Base-by-base conservation (phyloP, 1,140 invertebrate genomes). In the Hypsibius dujardini region DNA sequence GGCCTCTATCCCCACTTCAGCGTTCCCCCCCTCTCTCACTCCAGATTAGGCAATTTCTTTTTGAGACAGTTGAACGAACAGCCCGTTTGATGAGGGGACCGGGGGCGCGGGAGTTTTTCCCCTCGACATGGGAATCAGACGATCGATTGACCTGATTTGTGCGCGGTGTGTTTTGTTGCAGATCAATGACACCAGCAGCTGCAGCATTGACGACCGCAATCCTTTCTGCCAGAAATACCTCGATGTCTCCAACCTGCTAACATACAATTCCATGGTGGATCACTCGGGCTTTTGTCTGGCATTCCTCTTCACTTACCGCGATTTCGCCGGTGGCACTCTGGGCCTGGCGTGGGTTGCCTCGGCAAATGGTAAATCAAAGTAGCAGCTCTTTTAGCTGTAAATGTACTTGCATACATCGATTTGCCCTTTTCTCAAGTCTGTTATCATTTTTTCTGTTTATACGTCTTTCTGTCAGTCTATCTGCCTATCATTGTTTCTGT, bases 231-330 rank as follows among this genome's bases (percentile, higher is more conserved):
- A 91, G 77, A 89, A 91, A 76, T 96, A 98, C 79, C 95, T 99
- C 75, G 95, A 99, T 79, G 95, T 98, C 69, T 96, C 92, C 75
- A 98, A 98, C 82, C 98, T 98, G 81, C 83, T 99, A 59, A 99
- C 98, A 82, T 84, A 97, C 42, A 95, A 98, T 79, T 98, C 95
- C 3, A 83, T 97, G 69, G 87, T 89, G 46, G 93, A 98, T 82
- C 95, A 98, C 79, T 90, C 95, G 76, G 90, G 91, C 77, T 99
- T 98, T 81, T 99, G 96, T 80, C 83, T 99, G 59, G 94, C 95
- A 7, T 99, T 98, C 79, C 91, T 98, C 46, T 97, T 98, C 80
- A 98, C 96, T 0, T 98, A 97, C 79, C 85, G 95, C 76, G 94
- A 98, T 80, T 98, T 97, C 79, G 91, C 89, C 46, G 92, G 92